Conservation (phyloP, 2,113 vertebrate species). For the Motacilla alba region DNA sequence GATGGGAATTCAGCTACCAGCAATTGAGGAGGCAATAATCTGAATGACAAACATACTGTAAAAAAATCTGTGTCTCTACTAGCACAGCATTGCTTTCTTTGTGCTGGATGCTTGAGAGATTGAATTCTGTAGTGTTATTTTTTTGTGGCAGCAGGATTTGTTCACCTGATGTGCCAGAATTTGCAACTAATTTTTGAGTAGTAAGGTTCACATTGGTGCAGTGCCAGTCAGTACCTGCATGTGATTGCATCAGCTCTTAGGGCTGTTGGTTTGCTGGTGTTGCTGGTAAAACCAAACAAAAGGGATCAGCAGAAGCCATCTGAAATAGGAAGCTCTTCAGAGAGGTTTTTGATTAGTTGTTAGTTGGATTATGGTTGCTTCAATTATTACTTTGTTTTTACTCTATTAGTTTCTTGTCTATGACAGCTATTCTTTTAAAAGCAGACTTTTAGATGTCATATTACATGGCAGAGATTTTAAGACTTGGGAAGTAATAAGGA, state of each 20-base stretch:
- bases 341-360: not conserved
- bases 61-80: not conserved
- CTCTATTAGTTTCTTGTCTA: not conserved
- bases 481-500: not conserved
- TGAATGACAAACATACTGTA: not conserved
- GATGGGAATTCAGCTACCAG: not conserved
- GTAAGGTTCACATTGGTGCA: rapidly evolving
- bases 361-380: not conserved
- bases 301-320: not conserved
- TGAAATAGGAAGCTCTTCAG: not conserved
- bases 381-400: not conserved
- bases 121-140: not conserved
- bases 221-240: not conserved
- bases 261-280: not conserved
- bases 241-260: not conserved
- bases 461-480: not conserved
- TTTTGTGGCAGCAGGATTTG: not conserved
- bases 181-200: not conserved
- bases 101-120: not conserved
- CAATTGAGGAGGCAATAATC: not conserved
- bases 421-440: not conserved
- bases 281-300: not conserved
- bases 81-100: not conserved
- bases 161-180: not conserved
- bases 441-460: not conserved